Conservation (phyloP, 1,140 invertebrate species). For the Brachionus asplanchnoidis region DNA sequence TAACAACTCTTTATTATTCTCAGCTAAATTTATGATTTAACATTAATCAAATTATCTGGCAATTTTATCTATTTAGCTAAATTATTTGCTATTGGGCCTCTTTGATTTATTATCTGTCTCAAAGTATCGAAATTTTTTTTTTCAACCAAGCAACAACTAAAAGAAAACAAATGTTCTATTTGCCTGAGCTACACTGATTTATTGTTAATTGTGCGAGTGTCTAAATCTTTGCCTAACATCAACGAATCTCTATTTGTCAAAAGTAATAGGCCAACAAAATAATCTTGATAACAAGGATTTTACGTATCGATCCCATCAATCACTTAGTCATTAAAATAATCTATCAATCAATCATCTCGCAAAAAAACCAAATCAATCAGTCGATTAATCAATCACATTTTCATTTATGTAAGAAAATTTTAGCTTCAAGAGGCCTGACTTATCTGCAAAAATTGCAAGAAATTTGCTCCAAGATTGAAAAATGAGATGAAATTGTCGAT, state of each 20-base stretch:
- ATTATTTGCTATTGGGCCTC: neutral
- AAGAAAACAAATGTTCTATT: neutral
- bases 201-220: neutral
- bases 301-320: conserved; percentile 17
- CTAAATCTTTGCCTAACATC: neutral
- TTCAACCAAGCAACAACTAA: neutral
- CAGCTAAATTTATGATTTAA: conserved; percentile 3
- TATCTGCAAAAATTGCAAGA: neutral
- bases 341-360: conserved; percentile 2
- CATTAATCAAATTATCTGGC: conserved; percentile 6
- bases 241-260: conserved; percentile 5
- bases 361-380: conserved; percentile 19
- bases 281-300: conserved; percentile 24
- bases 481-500: neutral
- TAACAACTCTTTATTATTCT: conserved; percentile 12
- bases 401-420: conserved; percentile 16
- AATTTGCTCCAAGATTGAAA: conserved; percentile 3
- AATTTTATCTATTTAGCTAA: neutral
- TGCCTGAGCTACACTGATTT: neutral
- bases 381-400: conserved; percentile 29
- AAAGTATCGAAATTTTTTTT: neutral
- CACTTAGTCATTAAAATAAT: conserved; percentile 25
- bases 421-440: neutral
- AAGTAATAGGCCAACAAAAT: neutral
- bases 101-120: conserved; percentile 20